Percentiles rank a stretch among this genome's conserved stretches.
Conservation (phyloP, 2,888 invertebrate genomes). For the Diarsia mendica region DNA sequence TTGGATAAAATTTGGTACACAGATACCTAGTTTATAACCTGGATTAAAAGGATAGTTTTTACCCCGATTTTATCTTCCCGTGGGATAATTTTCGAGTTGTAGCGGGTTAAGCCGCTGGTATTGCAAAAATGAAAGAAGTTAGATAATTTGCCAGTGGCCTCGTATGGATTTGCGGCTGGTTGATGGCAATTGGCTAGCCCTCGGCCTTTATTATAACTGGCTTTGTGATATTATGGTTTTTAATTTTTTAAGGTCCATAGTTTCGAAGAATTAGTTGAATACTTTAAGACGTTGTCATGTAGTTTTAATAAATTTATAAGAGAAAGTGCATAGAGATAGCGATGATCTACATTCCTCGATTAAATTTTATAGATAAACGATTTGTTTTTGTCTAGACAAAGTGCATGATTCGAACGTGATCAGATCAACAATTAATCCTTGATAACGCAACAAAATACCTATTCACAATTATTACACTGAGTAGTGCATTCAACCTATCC, state of each 20-base stretch:
- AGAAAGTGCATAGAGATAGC: background rate
- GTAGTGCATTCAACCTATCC: slow-evolving; percentile 30
- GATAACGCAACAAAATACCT: slow-evolving; percentile 33
- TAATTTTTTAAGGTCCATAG: background rate
- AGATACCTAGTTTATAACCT: too few relatives aligned
- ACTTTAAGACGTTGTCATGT: background rate
- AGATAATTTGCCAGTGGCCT: background rate
- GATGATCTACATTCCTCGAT: slow-evolving; percentile 12
- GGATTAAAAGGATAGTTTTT: too few relatives aligned
- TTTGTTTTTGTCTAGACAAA: slow-evolving; percentile 24
- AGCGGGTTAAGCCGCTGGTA: background rate
- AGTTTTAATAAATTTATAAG: background rate
- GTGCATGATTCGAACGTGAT: slow-evolving; percentile 3
- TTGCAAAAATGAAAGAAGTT: background rate
- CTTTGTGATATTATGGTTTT: background rate
- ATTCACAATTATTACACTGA: slow-evolving; percentile 34
- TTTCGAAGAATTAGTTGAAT: background rate
- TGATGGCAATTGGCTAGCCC: background rate
- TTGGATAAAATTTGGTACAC: too few relatives aligned
- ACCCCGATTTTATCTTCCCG: too few relatives aligned
- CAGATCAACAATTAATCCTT: slow-evolving; percentile 13
- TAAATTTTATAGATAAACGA: background rate
- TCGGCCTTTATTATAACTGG: background rate
- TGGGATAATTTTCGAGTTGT: too few relatives aligned
- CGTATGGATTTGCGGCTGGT: background rate